Percentiles rank a stretch among this genome's conserved stretches.
These are phyloP conservation scores for Sebastes fasciatus DNA, from an alignment of 2,113 vertebrate species.

Conservation along the genomic window DNA sequence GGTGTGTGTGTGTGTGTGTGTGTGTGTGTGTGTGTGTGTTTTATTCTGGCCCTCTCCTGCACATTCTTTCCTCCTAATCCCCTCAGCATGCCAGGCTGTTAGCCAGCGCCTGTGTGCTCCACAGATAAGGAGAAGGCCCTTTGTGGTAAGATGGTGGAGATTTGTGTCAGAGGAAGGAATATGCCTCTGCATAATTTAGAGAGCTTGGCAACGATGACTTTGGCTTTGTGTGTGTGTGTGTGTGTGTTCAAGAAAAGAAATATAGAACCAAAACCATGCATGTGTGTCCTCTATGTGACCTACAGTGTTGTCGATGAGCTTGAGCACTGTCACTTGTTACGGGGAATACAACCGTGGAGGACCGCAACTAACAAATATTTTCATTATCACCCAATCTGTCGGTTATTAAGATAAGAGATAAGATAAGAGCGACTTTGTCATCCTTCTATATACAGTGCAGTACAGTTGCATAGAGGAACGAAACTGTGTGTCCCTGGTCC, in stretches of 20 bases:
- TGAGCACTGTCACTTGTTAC: background rate
- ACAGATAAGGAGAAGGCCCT: slow-evolving; percentile 63
- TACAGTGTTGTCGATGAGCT: slow-evolving; percentile 8
- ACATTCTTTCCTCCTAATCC: slow-evolving; percentile 63
- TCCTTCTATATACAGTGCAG: background rate
- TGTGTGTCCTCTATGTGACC: slow-evolving; percentile 34
- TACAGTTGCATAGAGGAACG: background rate
- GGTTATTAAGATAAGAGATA: background rate
- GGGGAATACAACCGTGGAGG: background rate
- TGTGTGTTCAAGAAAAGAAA: background rate
- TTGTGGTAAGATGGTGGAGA: slow-evolving; percentile 67
- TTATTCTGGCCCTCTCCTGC: slow-evolving; percentile 31
- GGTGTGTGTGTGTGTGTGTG: background rate
- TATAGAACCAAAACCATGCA: background rate
- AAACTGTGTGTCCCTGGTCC: no score
- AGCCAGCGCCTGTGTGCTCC: slow-evolving; percentile 54
- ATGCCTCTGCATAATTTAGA: slow-evolving; percentile 70
- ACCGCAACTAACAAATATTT: background rate
- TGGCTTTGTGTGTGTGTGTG: background rate
- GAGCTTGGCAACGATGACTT: slow-evolving; percentile 1
- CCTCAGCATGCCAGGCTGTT: slow-evolving; percentile 53
- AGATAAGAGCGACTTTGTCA: background rate
- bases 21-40: slow-evolving; percentile 5
- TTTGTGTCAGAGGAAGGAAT: slow-evolving; percentile 63
- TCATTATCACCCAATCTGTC: background rate